These are phyloP conservation scores for Hypotaenidia philippensis DNA, from an alignment of 2,797 vertebrate species.

Conservation along the genomic window DNA sequence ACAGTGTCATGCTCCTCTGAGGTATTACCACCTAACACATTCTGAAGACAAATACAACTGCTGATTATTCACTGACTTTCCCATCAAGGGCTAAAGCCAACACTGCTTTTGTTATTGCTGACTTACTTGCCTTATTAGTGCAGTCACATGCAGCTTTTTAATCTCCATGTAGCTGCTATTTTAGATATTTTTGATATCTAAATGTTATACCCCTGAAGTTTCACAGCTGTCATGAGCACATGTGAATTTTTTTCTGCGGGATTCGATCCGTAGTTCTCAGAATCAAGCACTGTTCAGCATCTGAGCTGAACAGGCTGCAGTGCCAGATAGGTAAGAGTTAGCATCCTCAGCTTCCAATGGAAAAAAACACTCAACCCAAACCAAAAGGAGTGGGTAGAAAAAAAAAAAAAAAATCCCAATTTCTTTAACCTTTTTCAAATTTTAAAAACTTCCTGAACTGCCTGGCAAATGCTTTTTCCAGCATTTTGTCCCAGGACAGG, in stretches of 20 bases:
- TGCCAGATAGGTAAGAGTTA: neutral
- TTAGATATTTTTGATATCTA: neutral
- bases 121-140: neutral
- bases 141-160: neutral
- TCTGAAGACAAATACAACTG: neutral
- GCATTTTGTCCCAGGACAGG: neutral
- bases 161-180: neutral
- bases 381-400: neutral
- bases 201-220: neutral
- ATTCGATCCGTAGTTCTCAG: neutral
- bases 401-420: neutral
- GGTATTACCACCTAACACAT: neutral
- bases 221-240: neutral
- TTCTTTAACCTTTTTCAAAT: neutral
- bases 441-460: slow-evolving; percentile 30
- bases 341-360: neutral
- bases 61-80: neutral
- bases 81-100: neutral
- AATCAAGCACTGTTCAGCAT: neutral
- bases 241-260: neutral
- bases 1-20: neutral
- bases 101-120: neutral
- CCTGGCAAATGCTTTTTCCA: slow-evolving; percentile 44
- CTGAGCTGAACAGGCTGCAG: neutral
- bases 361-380: neutral